These are phyloP conservation scores for Cephalotes varians DNA, from an alignment of 2,888 invertebrate species.

Conservation along the genomic window DNA sequence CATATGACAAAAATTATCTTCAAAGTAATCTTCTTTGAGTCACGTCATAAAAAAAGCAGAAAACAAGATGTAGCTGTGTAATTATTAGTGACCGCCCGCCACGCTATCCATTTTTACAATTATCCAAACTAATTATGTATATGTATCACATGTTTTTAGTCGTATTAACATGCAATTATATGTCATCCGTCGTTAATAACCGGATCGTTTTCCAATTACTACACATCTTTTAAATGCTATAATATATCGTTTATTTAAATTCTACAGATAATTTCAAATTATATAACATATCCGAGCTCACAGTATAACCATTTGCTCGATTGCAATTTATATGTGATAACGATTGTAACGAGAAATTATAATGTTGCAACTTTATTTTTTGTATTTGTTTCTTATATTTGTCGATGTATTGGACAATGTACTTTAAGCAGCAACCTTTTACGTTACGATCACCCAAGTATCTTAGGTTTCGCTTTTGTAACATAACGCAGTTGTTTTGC, in stretches of 20 bases:
- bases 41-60: conserved; percentile 12
- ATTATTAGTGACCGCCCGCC: conserved; percentile 32
- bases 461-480: conserved; percentile 19
- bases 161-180: conserved; percentile 14
- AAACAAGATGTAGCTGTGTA: conserved; percentile 50
- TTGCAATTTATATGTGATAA: conserved; percentile 13
- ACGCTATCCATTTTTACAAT: conserved; percentile 44
- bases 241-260: not conserved
- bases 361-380: not conserved
- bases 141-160: conserved; percentile 24
- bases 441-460: not conserved
- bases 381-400: not conserved
- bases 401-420: conserved; percentile 13
- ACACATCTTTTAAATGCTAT: not conserved
- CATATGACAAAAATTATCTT: not conserved
- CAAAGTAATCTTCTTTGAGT: conserved; percentile 17
- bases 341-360: conserved; percentile 12
- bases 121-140: conserved; percentile 41
- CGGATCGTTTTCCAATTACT: not conserved
- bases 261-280: conserved; percentile 24
- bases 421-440: conserved; percentile 18
- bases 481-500: conserved; percentile 40
- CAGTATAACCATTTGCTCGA: not conserved
- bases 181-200: conserved; percentile 5
- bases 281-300: not conserved